Evolutionary conservation across 2,797 vertebrate species (phyloP), one percentile per base, ranked within the genome.

Genomic region (Pipistrellus nathusii): DNA sequence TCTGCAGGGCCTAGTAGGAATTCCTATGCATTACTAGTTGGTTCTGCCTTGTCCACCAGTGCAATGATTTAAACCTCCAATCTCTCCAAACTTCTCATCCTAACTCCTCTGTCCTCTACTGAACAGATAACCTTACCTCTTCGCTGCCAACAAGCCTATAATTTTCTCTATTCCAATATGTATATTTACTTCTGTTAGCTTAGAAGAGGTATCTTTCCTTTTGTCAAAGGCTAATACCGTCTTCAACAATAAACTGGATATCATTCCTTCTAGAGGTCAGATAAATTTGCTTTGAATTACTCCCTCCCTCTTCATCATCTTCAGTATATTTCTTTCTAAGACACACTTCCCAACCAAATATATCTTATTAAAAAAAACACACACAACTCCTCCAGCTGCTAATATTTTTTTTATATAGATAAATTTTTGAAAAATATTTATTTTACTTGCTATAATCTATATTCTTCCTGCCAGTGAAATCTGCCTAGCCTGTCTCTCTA

Each of bases 351-450:
- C 41, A 48, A 27, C 35, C 21, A 85, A 59, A 53, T 23, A 72
- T 75, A 38, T 75, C 25, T 83, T 32, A 48, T 46, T 44, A 38
- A 69, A 69, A 23, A 88, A 12, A 62, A 62, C 11, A 46, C 14
- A 51, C 15, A 51, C 51, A 83, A 73, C 21, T 41, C 57, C 20
- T 85, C 44, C n/a, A 8, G 7, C 35, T 80, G 18, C 15, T 68
- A 80, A 66, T 57, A 9, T 64, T 84, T 88, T 27, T 62, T 85
- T 80, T 95, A 73, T 62, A 18, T 68, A 80, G 46, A 12, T 68
- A 90, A 86, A 82, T 27, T 85, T 81, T 59, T 27, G 23, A 85
- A 89, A 27, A 44, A 53, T n/a, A 76, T 85, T 57, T 85, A 44
- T 10, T 68, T 18, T 68, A 41, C 46, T 73, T 81, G 9, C 30